Evolutionary conservation across 2,888 invertebrate species (phyloP).

Genomic region (Pseudoips prasinana): DNA sequence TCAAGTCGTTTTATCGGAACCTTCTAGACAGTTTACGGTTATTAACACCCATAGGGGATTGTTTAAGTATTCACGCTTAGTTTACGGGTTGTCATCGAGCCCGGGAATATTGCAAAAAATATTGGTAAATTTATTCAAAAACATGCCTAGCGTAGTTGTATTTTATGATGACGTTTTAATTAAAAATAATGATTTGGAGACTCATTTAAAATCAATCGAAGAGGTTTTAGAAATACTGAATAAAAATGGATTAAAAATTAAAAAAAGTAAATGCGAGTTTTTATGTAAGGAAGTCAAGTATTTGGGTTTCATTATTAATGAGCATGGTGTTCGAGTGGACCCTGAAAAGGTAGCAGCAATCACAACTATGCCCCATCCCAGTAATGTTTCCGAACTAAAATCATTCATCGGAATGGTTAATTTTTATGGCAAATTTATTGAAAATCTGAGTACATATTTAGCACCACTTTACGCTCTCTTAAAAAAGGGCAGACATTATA

Average conservation of each 20-base stretch:
- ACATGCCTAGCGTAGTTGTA: background rate
- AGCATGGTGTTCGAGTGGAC: conserved; percentile 6
- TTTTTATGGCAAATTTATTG: conserved; percentile 2
- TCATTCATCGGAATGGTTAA: conserved; percentile 2
- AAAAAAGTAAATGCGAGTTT: conserved; percentile 15
- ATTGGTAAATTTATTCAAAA: background rate
- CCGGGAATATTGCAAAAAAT: background rate
- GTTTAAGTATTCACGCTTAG: background rate
- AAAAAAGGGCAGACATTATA: background rate
- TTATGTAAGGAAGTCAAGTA: conserved; percentile 10
- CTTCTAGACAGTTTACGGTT: background rate
- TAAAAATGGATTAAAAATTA: conserved; percentile 1
- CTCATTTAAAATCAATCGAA: background rate
- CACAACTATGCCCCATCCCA: background rate
- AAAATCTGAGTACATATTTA: background rate
- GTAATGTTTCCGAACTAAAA: background rate
- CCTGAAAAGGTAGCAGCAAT: conserved; percentile 4
- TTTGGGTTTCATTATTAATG: conserved; percentile 10
- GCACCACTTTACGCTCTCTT: background rate
- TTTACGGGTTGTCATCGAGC: background rate
- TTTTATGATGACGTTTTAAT: background rate
- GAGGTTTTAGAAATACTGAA: background rate
- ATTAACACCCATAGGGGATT: background rate
- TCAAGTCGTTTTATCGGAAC: background rate
- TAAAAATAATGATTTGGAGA: no score